Base-by-base conservation (phyloP, 2,888 invertebrate genomes). In the Chalcosyrphus nemorum region DNA sequence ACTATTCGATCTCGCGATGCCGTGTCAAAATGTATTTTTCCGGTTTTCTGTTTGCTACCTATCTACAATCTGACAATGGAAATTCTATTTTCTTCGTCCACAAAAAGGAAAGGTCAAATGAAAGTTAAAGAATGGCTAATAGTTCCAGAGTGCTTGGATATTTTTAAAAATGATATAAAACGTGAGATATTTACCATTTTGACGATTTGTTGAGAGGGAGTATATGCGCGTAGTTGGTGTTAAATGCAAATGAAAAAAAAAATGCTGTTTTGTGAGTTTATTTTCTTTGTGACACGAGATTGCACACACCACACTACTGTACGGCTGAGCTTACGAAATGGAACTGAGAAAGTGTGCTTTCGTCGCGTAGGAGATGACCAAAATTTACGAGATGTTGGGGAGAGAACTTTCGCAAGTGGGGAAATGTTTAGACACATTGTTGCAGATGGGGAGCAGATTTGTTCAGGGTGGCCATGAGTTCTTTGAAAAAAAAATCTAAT, bases 61-160 rank as follows among this genome's bases (percentile, higher is more conserved):
- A 4, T 21, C 32, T 47, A 38, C 29, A 13, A 24, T 24, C 24
- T 24, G 24, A 24, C 11, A 21, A 43, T 57, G 41, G 50, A 43
- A 57, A 66, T 75, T 52, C 61, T 59, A 65, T 56, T 52, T 29
- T 56, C 41, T 45, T 45, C 52, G 24, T n/a, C 13, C 21, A 17
- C 17, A 11, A 43, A n/a, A 52, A 57, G 27, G 41, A 63, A 78
- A 82, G 82, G 82, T 82, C 78, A 78, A 82, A 82, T 82, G 78
- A 82, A 82, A 78, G 82, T 82, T 82, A 82, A 71, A 5, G 27
- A 29, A 61, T 19, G n/a, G 4, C 6, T 6, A n/a, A 50, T 24
- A 38, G 13, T 7, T 13, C 17, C 9, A 3, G 13, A 9, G n/a
- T n/a, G n/a, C n/a, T 9, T 11, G 15, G 11, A 7, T 4, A 21